Evolutionary conservation across 2,797 vertebrate species (phyloP).

Genomic region (Antennarius maculatus): DNA sequence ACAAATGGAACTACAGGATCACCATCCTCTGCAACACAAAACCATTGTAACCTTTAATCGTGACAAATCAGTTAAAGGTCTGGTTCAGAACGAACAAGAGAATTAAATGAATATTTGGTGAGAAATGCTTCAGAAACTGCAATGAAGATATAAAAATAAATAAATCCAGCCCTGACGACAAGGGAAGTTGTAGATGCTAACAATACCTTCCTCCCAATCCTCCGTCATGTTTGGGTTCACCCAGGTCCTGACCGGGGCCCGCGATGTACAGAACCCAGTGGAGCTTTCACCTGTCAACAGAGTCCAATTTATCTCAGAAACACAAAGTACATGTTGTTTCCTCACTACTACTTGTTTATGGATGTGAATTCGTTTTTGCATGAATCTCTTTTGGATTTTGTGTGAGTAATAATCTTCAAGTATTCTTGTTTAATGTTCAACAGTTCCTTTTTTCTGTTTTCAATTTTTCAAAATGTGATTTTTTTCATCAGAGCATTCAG

Average conservation of each 20-base stretch:
- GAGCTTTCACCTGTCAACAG: slow-evolving; percentile 23
- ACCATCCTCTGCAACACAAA: slow-evolving; percentile 65
- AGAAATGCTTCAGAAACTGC: neutral
- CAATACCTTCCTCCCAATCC: slow-evolving; percentile 86
- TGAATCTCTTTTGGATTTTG: no score
- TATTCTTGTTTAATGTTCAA: no score
- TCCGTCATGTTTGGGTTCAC: slow-evolving; percentile 77
- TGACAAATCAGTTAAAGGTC: neutral
- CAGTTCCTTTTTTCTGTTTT: no score
- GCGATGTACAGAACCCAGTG: slow-evolving; percentile 41
- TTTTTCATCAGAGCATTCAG: no score
- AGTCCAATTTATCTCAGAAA: neutral
- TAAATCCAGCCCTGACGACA: no score
- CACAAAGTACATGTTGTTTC: no score
- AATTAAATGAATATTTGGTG: neutral
- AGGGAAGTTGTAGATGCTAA: neutral
- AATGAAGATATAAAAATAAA: no score
- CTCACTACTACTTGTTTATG: no score
- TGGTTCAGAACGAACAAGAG: neutral
- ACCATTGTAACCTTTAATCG: neutral
- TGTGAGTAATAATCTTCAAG: no score
- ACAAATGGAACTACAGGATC: slow-evolving; percentile 57
- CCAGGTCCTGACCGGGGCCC: slow-evolving; percentile 81
- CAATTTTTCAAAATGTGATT: no score
- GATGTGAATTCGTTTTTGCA: no score